Conservation (phyloP, 1,140 invertebrate species). For the Pseudomyrmex sp. region DNA sequence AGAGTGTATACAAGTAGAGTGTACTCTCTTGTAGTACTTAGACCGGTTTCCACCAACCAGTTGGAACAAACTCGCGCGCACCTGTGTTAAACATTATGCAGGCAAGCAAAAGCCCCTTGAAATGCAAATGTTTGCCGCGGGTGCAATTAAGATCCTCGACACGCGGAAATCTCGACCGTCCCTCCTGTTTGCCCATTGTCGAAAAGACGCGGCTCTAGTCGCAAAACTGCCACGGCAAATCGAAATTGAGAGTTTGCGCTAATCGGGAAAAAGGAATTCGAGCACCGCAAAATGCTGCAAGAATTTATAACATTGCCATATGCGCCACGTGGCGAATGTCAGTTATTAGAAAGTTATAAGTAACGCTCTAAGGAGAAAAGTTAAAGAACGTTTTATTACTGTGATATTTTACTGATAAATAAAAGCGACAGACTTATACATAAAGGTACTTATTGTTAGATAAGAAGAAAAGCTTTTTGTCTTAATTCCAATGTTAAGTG, state of each 20-base stretch:
- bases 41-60: neutral
- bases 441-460: too few species aligned
- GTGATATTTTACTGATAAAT: too few species aligned
- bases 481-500: too few species aligned
- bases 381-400: too few species aligned
- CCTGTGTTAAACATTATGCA: conserved; percentile 77
- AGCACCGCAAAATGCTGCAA: too few species aligned
- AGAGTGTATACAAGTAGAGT: conserved; percentile 23
- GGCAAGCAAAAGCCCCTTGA: conserved; percentile 73
- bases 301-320: too few species aligned
- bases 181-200: conserved; percentile 40
- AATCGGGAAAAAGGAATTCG: neutral
- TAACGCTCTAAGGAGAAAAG: too few species aligned
- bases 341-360: too few species aligned
- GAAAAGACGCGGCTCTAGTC: conserved; percentile 30
- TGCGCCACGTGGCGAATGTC: too few species aligned
- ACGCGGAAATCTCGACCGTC: conserved; percentile 48
- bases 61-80: conserved; percentile 35
- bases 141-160: conserved; percentile 71
- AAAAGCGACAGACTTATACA: too few species aligned
- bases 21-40: conserved; percentile 60
- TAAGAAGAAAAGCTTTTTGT: too few species aligned
- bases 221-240: conserved; percentile 5
- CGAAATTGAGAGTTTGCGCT: conserved; percentile 1
- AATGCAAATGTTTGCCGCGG: conserved; percentile 75